phyloP scores from a whole-genome alignment of 37 sponge, comb jelly and placozoan species.

The Tethya wilhelma region DNA sequence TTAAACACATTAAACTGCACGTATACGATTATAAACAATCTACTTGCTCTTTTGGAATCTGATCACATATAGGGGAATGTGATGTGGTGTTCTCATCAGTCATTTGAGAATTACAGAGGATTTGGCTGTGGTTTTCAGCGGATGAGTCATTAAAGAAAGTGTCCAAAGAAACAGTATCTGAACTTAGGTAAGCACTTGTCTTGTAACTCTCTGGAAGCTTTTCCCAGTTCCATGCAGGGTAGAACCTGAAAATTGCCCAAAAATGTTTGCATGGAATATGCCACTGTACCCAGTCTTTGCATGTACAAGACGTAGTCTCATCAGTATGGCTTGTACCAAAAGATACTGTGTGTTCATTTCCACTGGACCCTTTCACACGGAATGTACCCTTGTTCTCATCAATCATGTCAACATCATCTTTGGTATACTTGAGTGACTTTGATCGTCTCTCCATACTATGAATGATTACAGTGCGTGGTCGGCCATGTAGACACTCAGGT shows the following conservation, averaged over 20 bases:
- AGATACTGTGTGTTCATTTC: slow-evolving; percentile 1
- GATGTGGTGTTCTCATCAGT: no score
- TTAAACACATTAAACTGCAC: no score
- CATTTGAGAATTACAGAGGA: background rate
- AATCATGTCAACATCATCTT: background rate
- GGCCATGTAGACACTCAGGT: slow-evolving; percentile 12
- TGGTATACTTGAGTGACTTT: background rate
- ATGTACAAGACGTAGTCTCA: slow-evolving; percentile 34
- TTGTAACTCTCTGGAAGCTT: background rate
- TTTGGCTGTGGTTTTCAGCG: background rate
- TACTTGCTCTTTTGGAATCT: no score
- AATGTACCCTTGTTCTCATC: background rate
- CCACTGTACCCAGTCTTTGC: slow-evolving; percentile 12
- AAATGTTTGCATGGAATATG: background rate
- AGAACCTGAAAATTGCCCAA: background rate
- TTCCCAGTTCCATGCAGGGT: background rate
- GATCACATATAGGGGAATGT: no score
- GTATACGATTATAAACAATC: no score
- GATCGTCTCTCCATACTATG: slow-evolving; percentile 21
- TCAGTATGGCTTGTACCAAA: background rate
- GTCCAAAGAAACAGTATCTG: background rate
- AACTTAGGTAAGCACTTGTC: background rate
- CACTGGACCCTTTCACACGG: background rate
- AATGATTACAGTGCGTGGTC: slow-evolving; percentile 19
- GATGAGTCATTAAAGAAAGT: background rate